These are phyloP conservation scores for Ormyrus pomaceus DNA, from an alignment of 2,888 invertebrate species.

Conservation along the genomic window DNA sequence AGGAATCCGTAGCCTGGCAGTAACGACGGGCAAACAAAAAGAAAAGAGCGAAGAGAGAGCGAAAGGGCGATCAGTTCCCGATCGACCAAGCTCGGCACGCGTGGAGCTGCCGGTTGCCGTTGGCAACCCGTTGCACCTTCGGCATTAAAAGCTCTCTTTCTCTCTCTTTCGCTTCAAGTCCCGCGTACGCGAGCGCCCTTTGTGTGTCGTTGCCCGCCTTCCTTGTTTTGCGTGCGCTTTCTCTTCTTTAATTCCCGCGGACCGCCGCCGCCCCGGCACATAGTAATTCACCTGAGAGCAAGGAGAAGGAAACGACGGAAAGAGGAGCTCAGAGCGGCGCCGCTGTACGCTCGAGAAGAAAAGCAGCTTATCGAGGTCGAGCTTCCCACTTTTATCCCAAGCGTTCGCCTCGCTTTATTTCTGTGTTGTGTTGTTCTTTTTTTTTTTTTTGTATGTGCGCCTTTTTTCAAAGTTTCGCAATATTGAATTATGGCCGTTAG, in stretches of 20 bases:
- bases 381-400: slow-evolving; percentile 4
- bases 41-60: background rate
- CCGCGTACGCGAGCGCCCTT: no score
- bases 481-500: slow-evolving; percentile 37
- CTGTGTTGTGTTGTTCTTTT: background rate
- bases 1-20: no score
- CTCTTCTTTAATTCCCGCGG: background rate
- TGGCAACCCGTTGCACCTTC: slow-evolving; percentile 61
- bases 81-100: slow-evolving; percentile 64
- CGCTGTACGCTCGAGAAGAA: background rate
- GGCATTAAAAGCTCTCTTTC: background rate
- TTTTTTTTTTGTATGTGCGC: background rate
- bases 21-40: no score
- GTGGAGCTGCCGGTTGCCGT: slow-evolving; percentile 59
- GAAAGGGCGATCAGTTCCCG: slow-evolving; percentile 26
- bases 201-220: background rate
- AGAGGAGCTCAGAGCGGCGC: background rate
- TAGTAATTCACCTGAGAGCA: slow-evolving; percentile 20
- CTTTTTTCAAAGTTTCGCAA: background rate
- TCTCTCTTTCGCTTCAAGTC: no score
- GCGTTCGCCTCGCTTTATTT: background rate
- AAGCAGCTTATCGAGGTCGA: slow-evolving; percentile 31
- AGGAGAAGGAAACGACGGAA: background rate
- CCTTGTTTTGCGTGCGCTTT: background rate
- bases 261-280: background rate